Evolutionary conservation across 1,140 invertebrate species (phyloP).

Genomic region (Magallana gigas): DNA sequence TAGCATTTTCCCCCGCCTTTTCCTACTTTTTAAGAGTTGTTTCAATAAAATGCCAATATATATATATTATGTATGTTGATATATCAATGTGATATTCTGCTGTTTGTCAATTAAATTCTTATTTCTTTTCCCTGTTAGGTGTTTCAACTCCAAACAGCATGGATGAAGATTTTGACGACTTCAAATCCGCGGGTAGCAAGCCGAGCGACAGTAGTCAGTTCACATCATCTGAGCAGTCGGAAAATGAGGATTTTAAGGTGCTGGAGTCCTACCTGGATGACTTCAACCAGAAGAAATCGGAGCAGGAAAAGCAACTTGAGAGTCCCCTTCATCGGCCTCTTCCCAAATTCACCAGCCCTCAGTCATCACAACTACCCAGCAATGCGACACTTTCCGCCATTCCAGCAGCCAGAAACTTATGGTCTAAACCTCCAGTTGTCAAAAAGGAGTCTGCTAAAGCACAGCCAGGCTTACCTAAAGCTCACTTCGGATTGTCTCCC

Average conservation of each 20-base stretch:
- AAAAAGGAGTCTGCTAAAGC: not conserved
- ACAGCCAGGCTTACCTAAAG: not conserved
- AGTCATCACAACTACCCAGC: conserved; percentile 41
- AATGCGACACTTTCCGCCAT: conserved; percentile 38
- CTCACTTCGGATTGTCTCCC: conserved; percentile 23
- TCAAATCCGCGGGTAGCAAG: conserved; percentile 81
- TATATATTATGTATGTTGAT: no score
- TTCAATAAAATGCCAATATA: no score
- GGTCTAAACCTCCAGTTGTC: conserved; percentile 33
- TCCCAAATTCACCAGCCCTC: conserved; percentile 54
- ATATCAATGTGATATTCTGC: no score
- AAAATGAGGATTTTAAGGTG: conserved; percentile 74
- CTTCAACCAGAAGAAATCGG: conserved; percentile 67
- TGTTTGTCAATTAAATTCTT: no score
- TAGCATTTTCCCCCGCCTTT: no score
- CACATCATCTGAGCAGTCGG: conserved; percentile 74
- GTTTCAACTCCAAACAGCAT: conserved; percentile 71
- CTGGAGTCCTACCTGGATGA: conserved; percentile 75
- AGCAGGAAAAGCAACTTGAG: conserved; percentile 55
- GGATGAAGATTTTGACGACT: conserved; percentile 82
- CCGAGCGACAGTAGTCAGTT: conserved; percentile 73
- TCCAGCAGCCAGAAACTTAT: conserved; percentile 52
- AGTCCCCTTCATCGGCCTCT: conserved; percentile 68
- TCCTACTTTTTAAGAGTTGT: no score
- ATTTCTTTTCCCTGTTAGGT: conserved; percentile 43